Conservation (phyloP, 2,888 invertebrate genomes). For the Xestobium rufovillosum region DNA sequence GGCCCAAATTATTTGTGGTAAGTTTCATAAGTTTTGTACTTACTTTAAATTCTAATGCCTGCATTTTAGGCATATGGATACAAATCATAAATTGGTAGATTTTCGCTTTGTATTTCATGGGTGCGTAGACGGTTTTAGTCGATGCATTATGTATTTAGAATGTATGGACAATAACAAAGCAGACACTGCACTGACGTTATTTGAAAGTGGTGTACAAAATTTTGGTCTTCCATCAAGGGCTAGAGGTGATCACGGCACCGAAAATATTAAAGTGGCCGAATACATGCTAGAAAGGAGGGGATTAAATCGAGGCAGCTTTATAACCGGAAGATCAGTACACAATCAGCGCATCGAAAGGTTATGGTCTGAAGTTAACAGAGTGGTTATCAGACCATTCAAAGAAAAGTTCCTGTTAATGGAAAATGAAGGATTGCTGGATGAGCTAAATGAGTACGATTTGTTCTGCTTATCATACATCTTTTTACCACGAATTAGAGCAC, state of each 20-base stretch:
- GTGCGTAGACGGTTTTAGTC: slow-evolving; percentile 11
- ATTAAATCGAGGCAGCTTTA: slow-evolving; percentile 12
- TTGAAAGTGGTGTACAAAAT: slow-evolving; percentile 10
- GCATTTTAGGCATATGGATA: slow-evolving; percentile 17
- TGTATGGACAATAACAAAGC: slow-evolving; percentile 12
- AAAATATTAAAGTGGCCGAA: slow-evolving; percentile 13
- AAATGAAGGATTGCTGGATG: slow-evolving; percentile 8
- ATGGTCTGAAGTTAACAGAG: slow-evolving; percentile 14
- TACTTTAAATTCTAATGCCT: too few species aligned
- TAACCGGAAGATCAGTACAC: slow-evolving; percentile 14
- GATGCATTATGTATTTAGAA: slow-evolving; percentile 12
- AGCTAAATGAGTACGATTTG: slow-evolving; percentile 11
- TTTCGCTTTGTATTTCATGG: slow-evolving; percentile 16
- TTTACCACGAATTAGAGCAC: slow-evolving; percentile 9
- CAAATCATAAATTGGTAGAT: slow-evolving; percentile 13
- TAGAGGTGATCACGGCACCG: slow-evolving; percentile 11
- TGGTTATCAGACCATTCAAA: slow-evolving; percentile 10
- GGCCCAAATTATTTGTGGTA: too few species aligned
- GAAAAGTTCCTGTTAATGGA: too few species aligned
- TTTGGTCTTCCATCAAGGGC: slow-evolving; percentile 14
- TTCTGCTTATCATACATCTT: slow-evolving; percentile 7
- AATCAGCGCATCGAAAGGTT: slow-evolving; percentile 16
- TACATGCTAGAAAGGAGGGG: slow-evolving; percentile 13
- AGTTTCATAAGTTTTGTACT: too few species aligned
- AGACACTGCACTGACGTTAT: slow-evolving; percentile 10